phyloP scores from a whole-genome alignment of 2,888 invertebrate genomes.

The Cremastobaeus sp. region DNA sequence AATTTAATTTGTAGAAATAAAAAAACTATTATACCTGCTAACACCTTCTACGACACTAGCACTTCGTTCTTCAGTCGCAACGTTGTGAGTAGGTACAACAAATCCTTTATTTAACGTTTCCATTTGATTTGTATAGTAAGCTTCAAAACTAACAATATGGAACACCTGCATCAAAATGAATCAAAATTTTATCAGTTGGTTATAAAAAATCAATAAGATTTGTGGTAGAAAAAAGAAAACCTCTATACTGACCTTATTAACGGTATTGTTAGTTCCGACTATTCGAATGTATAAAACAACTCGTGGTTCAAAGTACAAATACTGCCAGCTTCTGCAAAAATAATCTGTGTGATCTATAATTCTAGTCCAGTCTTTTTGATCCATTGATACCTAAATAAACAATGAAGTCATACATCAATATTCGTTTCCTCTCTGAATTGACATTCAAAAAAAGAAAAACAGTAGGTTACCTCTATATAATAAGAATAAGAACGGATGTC shows the following conservation, averaged over 20 bases:
- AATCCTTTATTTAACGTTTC: slow-evolving; percentile 88
- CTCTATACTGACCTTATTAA: slow-evolving; percentile 84
- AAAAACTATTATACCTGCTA: slow-evolving; percentile 80
- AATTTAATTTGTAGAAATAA: too few relatives aligned
- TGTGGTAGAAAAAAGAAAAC: background rate
- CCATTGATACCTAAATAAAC: slow-evolving; percentile 86
- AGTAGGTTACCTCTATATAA: slow-evolving; percentile 84
- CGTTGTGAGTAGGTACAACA: slow-evolving; percentile 91
- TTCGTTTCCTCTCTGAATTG: background rate
- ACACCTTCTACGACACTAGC: slow-evolving; percentile 98
- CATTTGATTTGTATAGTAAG: slow-evolving; percentile 87
- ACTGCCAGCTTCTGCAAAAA: slow-evolving; percentile 98
- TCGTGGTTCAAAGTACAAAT: slow-evolving; percentile 92
- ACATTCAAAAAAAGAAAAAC: background rate
- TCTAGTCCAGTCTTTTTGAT: slow-evolving; percentile 95
- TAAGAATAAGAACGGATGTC: slow-evolving; percentile 94
- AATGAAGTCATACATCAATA: background rate
- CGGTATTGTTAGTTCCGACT: slow-evolving; percentile 96
- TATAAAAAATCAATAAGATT: slow-evolving; percentile 26
- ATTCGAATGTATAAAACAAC: slow-evolving; percentile 91
- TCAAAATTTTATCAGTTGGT: slow-evolving; percentile 1
- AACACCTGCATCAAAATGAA: slow-evolving; percentile 83
- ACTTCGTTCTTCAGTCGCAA: slow-evolving; percentile 92
- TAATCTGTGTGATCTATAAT: slow-evolving; percentile 95
- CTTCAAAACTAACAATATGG: slow-evolving; percentile 95